A percentile compares a stretch with the other conserved stretches of the same genome.
phyloP scores from a whole-genome alignment of 2,888 invertebrate genomes.

The Rhaphigaster nebulosa region DNA sequence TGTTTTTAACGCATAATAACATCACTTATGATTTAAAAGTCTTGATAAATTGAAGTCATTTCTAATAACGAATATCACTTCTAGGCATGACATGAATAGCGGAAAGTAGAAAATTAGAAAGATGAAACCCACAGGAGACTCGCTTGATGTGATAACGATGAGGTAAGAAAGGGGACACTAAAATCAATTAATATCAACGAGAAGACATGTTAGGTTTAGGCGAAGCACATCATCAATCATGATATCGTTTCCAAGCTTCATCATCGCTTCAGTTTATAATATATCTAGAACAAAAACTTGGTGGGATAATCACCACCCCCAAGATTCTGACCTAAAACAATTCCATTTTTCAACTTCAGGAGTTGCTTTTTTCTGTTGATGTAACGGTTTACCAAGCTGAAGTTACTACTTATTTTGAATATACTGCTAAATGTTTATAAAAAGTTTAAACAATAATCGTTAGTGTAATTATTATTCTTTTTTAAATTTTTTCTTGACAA shows the following conservation, averaged over 20 bases:
- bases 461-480: too few relatives aligned
- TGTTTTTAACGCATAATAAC: too few relatives aligned
- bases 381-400: too few relatives aligned
- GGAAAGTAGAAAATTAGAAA: background rate
- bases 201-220: background rate
- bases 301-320: background rate
- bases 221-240: background rate
- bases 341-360: background rate
- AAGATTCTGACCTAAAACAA: background rate
- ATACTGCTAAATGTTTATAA: too few relatives aligned
- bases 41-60: too few relatives aligned
- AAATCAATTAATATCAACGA: slow-evolving; percentile 7
- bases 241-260: background rate
- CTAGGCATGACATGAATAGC: background rate
- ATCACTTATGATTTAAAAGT: too few relatives aligned
- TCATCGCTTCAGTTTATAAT: background rate
- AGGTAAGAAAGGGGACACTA: background rate
- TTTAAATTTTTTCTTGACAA: too few relatives aligned
- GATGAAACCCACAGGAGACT: slow-evolving; percentile 19
- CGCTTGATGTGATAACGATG: background rate
- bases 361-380: too few relatives aligned
- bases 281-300: background rate
- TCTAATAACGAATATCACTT: background rate
- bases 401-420: too few relatives aligned
- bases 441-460: too few relatives aligned